phyloP scores from a whole-genome alignment of 2,797 vertebrate species.

The Tenualosa thibaudeaui region DNA sequence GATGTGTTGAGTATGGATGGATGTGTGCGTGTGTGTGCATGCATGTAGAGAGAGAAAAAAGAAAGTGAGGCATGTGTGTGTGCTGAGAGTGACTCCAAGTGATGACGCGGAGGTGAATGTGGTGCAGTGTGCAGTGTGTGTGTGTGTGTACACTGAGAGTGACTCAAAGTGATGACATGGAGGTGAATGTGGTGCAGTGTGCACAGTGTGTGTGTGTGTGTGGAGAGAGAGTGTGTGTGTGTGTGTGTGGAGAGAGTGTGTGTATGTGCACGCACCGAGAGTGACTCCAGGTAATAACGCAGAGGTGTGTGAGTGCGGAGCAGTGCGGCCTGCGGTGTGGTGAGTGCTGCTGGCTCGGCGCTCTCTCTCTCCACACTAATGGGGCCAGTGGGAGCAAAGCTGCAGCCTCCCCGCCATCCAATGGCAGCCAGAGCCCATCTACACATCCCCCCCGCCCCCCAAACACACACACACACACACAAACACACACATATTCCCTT shows the following conservation, averaged over 20 bases:
- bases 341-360: neutral
- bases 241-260: neutral
- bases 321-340: conserved; percentile 20
- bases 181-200: conserved; percentile 7
- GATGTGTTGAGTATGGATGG: no score
- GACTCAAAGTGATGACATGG: neutral
- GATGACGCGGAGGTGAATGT: conserved; percentile 12
- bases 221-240: neutral
- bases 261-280: neutral
- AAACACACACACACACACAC: no score
- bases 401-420: conserved; percentile 41
- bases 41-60: no score
- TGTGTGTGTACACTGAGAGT: neutral
- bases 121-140: neutral
- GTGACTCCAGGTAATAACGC: neutral
- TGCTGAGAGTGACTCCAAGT: neutral
- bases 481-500: neutral
- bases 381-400: neutral
- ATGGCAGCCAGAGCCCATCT: conserved; percentile 43
- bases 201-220: neutral
- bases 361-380: conserved; percentile 1
- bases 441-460: neutral
- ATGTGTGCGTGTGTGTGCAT: neutral
- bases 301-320: conserved; percentile 20
- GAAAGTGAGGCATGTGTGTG: no score